Evolutionary conservation across 2,888 invertebrate genomes (phyloP).

Genomic region (Microdon myrmicae): DNA sequence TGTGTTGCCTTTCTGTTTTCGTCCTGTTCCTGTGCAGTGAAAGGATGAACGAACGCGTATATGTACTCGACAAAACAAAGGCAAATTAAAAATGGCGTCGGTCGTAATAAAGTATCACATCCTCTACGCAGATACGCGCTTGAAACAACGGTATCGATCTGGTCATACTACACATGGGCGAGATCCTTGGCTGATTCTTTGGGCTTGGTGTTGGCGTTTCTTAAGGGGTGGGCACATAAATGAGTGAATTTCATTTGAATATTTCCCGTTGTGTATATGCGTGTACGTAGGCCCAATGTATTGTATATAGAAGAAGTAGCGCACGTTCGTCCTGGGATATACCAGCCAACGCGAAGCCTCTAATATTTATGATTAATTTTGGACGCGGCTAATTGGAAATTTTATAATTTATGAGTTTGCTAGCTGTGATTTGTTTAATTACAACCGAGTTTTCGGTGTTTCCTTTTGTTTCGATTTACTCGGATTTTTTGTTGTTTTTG

Average conservation of each 20-base stretch:
- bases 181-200: slow-evolving; percentile 1
- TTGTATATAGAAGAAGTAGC: slow-evolving; percentile 4
- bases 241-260: slow-evolving; percentile 45
- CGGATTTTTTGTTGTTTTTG: slow-evolving; percentile 1
- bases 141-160: slow-evolving; percentile 41
- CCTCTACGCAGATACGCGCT: slow-evolving; percentile 7
- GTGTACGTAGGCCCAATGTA: slow-evolving; percentile 10
- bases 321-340: slow-evolving; percentile 3
- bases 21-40: not conserved
- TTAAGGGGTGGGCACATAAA: slow-evolving; percentile 30
- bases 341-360: slow-evolving; percentile 21
- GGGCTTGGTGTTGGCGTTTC: not conserved
- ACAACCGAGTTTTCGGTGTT: slow-evolving; percentile 18
- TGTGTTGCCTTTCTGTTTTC: not conserved
- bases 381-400: slow-evolving; percentile 43
- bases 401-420: slow-evolving; percentile 47
- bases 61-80: slow-evolving; percentile 3
- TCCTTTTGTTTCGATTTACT: slow-evolving; percentile 20
- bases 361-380: slow-evolving; percentile 49
- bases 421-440: slow-evolving; percentile 48
- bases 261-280: slow-evolving; percentile 28
- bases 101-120: slow-evolving; percentile 43
- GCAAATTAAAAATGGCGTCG: slow-evolving; percentile 49
- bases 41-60: slow-evolving; percentile 11
- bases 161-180: slow-evolving; percentile 23